phyloP scores from a whole-genome alignment of 2,797 vertebrate genomes.

The Phrynocephalus vlangalii region DNA sequence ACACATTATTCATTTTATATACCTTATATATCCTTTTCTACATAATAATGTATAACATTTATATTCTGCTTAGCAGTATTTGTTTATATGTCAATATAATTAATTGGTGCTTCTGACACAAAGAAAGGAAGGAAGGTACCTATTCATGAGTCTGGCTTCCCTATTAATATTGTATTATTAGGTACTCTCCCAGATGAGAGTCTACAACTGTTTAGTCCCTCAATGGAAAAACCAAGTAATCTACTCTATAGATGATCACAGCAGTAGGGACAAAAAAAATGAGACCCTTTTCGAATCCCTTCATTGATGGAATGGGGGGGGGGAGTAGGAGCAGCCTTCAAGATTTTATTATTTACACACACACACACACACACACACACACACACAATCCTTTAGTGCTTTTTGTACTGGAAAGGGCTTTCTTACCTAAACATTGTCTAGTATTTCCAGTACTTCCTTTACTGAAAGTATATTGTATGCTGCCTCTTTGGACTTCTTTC shows the following conservation, averaged over 20 bases:
- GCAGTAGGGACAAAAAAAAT: not conserved
- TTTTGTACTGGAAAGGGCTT: not conserved
- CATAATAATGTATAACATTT: too few species aligned
- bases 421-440: not conserved
- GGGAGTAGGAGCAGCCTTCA: not conserved
- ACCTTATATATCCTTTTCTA: too few species aligned
- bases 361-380: too few species aligned
- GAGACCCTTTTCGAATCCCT: not conserved
- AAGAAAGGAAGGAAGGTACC: not conserved
- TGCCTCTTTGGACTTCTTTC: not conserved
- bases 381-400: not conserved
- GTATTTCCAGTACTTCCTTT: rapidly evolving
- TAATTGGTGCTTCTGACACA: too few species aligned
- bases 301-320: not conserved
- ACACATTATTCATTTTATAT: too few species aligned
- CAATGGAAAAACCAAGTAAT: not conserved
- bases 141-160: not conserved
- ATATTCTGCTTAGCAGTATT: too few species aligned
- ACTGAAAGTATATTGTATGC: too few species aligned
- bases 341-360: not conserved
- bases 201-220: not conserved
- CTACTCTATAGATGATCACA: not conserved
- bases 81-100: too few species aligned
- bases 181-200: not conserved
- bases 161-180: not conserved